Conservation (phyloP, 1,140 invertebrate species). For the Drosophila nikananu region DNA sequence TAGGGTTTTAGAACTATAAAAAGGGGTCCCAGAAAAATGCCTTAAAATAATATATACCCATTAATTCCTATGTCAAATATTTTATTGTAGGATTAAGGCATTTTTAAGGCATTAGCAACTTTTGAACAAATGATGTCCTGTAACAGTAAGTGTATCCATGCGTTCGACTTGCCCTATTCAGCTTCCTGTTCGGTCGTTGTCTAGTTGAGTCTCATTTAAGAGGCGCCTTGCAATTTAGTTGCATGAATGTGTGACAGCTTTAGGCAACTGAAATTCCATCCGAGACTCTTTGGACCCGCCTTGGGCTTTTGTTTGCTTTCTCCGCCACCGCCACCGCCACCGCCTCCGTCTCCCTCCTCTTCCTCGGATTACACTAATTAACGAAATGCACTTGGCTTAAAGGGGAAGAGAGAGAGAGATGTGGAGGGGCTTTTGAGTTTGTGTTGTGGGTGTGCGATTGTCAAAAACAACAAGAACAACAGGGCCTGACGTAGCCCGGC, state of each 20-base stretch:
- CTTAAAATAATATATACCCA: background rate
- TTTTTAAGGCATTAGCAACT: background rate
- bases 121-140: background rate
- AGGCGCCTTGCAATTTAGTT: slow-evolving; percentile 51
- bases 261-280: slow-evolving; percentile 62
- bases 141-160: background rate
- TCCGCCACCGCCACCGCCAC: background rate
- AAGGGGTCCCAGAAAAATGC: background rate
- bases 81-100: no score
- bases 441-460: slow-evolving; percentile 54
- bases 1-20: background rate
- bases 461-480: slow-evolving; percentile 56
- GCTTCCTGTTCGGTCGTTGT: slow-evolving; percentile 1
- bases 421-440: slow-evolving; percentile 3
- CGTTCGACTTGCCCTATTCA: background rate
- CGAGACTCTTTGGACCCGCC: slow-evolving; percentile 41
- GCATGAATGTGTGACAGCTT: slow-evolving; percentile 49
- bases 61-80: background rate
- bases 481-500: slow-evolving; percentile 44
- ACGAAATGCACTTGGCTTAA: slow-evolving; percentile 77
- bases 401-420: background rate
- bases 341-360: background rate
- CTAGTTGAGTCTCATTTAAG: slow-evolving; percentile 18
- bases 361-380: slow-evolving; percentile 75
- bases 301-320: slow-evolving; percentile 70